phyloP scores from a whole-genome alignment of 1,140 invertebrate species.

The Polypedilum vanderplanki region DNA sequence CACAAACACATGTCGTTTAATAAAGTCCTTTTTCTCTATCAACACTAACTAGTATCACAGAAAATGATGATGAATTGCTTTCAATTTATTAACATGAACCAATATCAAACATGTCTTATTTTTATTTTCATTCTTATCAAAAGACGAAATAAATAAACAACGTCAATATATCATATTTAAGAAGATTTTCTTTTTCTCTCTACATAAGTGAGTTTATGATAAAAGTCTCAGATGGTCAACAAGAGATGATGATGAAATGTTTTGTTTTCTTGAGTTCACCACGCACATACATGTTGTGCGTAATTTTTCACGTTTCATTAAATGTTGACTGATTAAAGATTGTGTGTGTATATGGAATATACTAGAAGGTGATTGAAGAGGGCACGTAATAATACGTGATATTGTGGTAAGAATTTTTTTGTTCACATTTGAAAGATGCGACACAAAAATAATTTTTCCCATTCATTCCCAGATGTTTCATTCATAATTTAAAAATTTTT shows the following conservation, averaged over 20 bases:
- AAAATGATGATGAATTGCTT: constrained; percentile 25
- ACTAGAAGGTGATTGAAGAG: background rate
- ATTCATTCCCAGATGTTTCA: too few relatives aligned
- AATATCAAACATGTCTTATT: background rate
- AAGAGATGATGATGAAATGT: constrained; percentile 6
- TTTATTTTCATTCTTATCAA: background rate
- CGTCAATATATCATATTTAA: constrained; percentile 25
- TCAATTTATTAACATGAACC: constrained; percentile 15
- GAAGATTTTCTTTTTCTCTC: background rate
- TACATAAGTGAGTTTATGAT: background rate
- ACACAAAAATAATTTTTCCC: too few relatives aligned
- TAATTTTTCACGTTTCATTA: constrained; percentile 7
- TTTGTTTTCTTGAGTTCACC: background rate
- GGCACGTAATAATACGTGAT: background rate
- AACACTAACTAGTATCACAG: background rate
- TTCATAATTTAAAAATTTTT: too few relatives aligned
- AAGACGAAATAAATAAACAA: constrained; percentile 21
- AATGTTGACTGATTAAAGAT: constrained; percentile 6
- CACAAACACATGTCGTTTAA: background rate
- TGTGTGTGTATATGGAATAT: background rate
- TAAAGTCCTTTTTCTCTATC: background rate
- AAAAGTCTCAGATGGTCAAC: constrained; percentile 1
- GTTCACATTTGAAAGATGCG: too few relatives aligned
- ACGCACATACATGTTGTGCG: background rate
- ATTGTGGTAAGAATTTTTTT: too few relatives aligned